These are phyloP conservation scores for Ornithoptera alexandrae DNA, from an alignment of 2,888 invertebrate genomes.

Conservation along the genomic window DNA sequence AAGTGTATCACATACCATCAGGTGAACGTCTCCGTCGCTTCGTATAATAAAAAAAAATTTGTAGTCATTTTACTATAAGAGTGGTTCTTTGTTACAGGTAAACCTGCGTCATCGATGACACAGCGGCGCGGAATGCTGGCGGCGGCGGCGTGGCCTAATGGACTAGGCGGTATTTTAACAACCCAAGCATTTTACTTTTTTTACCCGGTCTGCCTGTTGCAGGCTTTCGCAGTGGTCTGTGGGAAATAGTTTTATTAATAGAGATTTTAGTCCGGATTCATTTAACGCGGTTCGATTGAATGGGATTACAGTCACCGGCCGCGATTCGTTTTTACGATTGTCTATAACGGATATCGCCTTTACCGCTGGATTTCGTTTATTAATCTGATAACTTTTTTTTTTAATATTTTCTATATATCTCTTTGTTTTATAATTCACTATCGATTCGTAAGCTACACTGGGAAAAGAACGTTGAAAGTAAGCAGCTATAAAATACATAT, in stretches of 20 bases:
- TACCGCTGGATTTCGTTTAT: background rate
- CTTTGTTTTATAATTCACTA: background rate
- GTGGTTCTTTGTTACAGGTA: slow-evolving; percentile 71
- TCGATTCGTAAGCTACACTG: too few species aligned
- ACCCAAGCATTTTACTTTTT: slow-evolving; percentile 25
- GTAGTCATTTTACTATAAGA: slow-evolving; percentile 31
- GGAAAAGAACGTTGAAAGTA: too few species aligned
- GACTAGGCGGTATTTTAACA: slow-evolving; percentile 42
- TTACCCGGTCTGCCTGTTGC: slow-evolving; percentile 19
- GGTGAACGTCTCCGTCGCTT: too few species aligned
- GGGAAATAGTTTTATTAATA: slow-evolving; percentile 28
- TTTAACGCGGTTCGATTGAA: slow-evolving; percentile 22
- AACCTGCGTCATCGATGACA: slow-evolving; percentile 61
- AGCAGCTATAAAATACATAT: too few species aligned
- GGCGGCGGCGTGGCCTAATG: slow-evolving; percentile 38
- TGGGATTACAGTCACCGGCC: slow-evolving; percentile 5
- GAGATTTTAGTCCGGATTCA: slow-evolving; percentile 18
- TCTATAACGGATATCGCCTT: slow-evolving; percentile 3
- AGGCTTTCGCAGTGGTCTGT: slow-evolving; percentile 22
- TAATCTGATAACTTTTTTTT: background rate
- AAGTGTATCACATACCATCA: too few species aligned
- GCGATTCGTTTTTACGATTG: slow-evolving; percentile 10
- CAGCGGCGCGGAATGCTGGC: slow-evolving; percentile 57
- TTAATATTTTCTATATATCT: background rate
- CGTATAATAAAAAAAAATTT: background rate